These are phyloP conservation scores for Chionoecetes opilio DNA, from an alignment of 1,140 invertebrate species.

Conservation along the genomic window DNA sequence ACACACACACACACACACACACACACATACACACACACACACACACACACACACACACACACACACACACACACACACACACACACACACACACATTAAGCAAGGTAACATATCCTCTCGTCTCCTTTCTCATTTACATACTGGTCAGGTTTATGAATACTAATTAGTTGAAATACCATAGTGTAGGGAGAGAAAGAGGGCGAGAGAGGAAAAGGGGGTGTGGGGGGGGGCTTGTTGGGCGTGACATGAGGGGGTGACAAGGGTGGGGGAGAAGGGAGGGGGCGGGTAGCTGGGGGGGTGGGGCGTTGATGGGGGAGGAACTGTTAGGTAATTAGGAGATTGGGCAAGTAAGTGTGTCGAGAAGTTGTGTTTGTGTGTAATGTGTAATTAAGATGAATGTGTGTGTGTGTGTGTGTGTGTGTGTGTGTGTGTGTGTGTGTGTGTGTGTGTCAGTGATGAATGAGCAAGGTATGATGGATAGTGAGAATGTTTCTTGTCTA, in stretches of 20 bases:
- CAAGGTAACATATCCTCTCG: not conserved
- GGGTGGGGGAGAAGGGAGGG: not conserved
- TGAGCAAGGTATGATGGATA: not conserved
- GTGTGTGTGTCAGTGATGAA: constrained; percentile 15
- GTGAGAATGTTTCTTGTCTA: not conserved
- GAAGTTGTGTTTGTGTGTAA: not conserved
- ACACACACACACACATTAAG: not conserved
- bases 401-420: constrained; percentile 27
- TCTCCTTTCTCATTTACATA: not conserved
- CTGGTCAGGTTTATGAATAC: not conserved
- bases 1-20: no score
- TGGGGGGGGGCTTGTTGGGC: not conserved
- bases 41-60: no score
- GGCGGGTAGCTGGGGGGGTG: no score
- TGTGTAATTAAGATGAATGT: not conserved
- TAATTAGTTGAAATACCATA: not conserved
- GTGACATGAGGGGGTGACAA: not conserved
- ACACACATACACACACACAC: no score
- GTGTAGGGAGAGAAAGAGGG: no score
- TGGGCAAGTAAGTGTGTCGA: not conserved
- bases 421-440: constrained; percentile 5
- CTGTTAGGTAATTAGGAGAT: not conserved
- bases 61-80: no score
- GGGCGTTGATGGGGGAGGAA: not conserved
- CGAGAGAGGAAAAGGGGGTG: no score